Evolutionary conservation across 2,113 vertebrate genomes (phyloP), one percentile per base, ranked within the genome.

Genomic region (Scolopax mira): DNA sequence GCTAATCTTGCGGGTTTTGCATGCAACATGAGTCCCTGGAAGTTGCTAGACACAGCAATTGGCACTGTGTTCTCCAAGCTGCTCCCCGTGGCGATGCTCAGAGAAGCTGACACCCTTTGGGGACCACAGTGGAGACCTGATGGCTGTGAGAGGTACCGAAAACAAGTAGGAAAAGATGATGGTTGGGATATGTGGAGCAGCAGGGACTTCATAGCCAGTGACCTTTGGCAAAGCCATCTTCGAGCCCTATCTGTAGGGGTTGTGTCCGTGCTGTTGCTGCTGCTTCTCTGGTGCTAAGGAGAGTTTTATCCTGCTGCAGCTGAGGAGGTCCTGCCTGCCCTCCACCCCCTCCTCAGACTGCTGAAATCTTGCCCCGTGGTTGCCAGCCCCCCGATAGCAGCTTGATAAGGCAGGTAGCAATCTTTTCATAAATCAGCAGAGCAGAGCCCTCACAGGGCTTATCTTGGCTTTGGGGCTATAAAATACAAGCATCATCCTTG

Each of bases 11-110:
- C 30, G 60, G 48, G 46, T 10, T 89, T 74, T 80, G 85, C 25
- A 17, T 21, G 17, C 27, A 24, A 0, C 37, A 9, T 30, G 41
- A 46, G 85, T 83, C 67, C 64, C 42, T 87, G 62, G 57, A 75
- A 62, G 54, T 16, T 1, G 0, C 11, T 66, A 44, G 54, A 18
- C 23, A 24, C 3, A 7, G 60, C 8, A 82, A 35, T n/a, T 30
- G 62, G 21, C 28, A 21, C 8, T 27, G 37, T 19, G 27, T 4
- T 82, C 73, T 49, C 54, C 67, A 58, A 10, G 69, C 44, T 54
- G 65, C 0, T 0, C 25, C 1, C 0, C 0, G 0, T n/a, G 28
- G 22, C 28, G 54, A n/a, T 42, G 10, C 39, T 85, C 33, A 65
- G 55, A 58, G 3, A 7, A 67, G 11, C 35, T 64, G 66, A 54